Evolutionary conservation across 53 echinoderm and acorn worm genomes (phyloP).

Genomic region (Arbacia lixula): DNA sequence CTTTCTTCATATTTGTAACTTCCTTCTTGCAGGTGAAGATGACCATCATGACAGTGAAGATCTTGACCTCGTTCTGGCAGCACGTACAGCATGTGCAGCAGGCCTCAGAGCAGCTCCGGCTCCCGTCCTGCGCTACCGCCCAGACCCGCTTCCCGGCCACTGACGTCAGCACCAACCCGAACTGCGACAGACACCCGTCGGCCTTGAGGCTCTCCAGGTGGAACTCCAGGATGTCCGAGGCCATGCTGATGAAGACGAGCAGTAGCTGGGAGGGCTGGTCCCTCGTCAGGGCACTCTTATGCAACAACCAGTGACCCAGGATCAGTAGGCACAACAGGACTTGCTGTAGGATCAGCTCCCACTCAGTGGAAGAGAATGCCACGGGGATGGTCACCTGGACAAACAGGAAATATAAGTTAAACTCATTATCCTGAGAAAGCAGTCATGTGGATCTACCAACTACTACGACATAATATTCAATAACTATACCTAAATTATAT

Average conservation of each 20-base stretch:
- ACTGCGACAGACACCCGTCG: conserved; percentile 78
- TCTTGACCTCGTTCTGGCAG: conserved; percentile 76
- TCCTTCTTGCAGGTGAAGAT: conserved; percentile 85
- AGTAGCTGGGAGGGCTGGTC: conserved; percentile 97
- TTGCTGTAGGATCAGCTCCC: conserved; percentile 85
- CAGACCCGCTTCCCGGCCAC: conserved; percentile 65
- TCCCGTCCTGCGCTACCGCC: conserved; percentile 28
- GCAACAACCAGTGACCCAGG: conserved; percentile 91
- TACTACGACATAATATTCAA: too few relatives aligned
- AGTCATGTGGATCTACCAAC: too few relatives aligned
- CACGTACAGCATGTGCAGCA: conserved; percentile 45
- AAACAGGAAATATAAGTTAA: too few relatives aligned
- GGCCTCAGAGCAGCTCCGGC: conserved; percentile 20
- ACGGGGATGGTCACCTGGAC: conserved; percentile 75
- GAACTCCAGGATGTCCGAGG: conserved; percentile 97
- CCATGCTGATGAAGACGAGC: conserved; percentile 95
- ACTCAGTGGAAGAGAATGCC: conserved; percentile 66
- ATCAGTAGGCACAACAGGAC: conserved; percentile 73
- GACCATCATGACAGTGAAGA: conserved; percentile 82
- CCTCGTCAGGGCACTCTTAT: conserved; percentile 85
- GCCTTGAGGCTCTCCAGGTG: conserved; percentile 81
- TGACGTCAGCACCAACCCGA: conserved; percentile 86
- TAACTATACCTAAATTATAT: too few relatives aligned
- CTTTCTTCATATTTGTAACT: too few relatives aligned
- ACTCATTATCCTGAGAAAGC: too few relatives aligned